Evolutionary conservation across 2,113 vertebrate genomes (phyloP), one percentile per base, ranked within the genome.

Genomic region (Pitta sordida): DNA sequence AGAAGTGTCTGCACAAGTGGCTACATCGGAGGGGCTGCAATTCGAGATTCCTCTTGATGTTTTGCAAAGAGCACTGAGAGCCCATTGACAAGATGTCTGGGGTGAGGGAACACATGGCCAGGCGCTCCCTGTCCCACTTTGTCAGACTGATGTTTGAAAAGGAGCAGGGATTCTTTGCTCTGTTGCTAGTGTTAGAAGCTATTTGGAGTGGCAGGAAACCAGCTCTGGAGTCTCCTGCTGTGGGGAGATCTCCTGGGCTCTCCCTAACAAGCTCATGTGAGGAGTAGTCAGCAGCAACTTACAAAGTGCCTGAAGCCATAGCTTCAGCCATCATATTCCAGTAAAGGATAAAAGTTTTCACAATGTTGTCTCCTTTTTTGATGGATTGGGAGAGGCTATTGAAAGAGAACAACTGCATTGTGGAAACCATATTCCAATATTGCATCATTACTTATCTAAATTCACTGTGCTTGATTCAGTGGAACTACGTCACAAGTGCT

Each of bases 1-100:
- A 93, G 78, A 91, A 91, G 84, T 77, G 75, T 91, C 93, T 93
- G 84, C 41, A 53, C 46, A 94, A 93, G 67, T 87, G 93, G 67
- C 82, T 95, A 51, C 71, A 70, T 80, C 29, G 87, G 63, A 92
- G 84, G 13, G 59, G 37, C 63, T 93, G 88, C 87, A 93, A 88
- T 83, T 32, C 79, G 91, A 96, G 86, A 95, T 92, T 92, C 43
- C 64, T 94, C 48, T 78, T 56, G 88, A 76, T 67, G 88, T 84
- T 94, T 37, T 78, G 91, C 86, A 83, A 92, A 90, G 86, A 93
- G 79, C 79, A 83, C 55, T 43, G 59, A 94, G 81, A 88, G 65
- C 39, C 69, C 55, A 83, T 7, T 76, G 84, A 89, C 86, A 87
- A 67, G 74, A 92, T 21, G 75, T 85, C 89, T 91, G 63, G 81